phyloP scores from a whole-genome alignment of 2,888 invertebrate species.

The Marasmarcha lunaedactyla region DNA sequence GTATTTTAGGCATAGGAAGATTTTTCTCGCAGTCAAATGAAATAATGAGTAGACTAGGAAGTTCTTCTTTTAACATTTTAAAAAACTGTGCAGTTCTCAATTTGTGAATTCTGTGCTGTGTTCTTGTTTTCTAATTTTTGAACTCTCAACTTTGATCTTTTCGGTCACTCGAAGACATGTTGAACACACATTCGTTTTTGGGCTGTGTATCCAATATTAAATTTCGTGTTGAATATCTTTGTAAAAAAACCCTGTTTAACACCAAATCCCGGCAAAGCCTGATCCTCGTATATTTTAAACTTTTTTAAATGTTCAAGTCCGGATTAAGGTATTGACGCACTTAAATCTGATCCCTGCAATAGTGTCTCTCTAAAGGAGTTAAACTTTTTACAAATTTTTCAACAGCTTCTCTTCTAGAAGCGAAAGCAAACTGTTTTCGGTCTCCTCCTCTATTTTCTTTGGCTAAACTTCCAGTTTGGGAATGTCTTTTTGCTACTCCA shows the following conservation, averaged over 20 bases:
- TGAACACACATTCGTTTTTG: conserved; percentile 9
- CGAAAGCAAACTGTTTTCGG: conserved; percentile 8
- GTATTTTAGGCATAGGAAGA: conserved; percentile 6
- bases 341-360: conserved; percentile 5
- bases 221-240: conserved; percentile 9
- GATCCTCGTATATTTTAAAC: conserved; percentile 8
- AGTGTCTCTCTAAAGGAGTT: conserved; percentile 4
- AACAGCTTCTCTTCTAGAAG: conserved; percentile 7
- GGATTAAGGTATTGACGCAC: conserved; percentile 7
- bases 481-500: conserved; percentile 11
- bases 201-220: conserved; percentile 9
- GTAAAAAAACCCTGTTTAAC: conserved; percentile 9
- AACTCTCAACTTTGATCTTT: conserved; percentile 3
- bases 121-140: background rate
- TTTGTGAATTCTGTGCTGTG: conserved; percentile 8
- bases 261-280: conserved; percentile 3
- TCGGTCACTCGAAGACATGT: conserved; percentile 7
- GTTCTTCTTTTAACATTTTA: background rate
- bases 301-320: conserved; percentile 8
- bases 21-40: conserved; percentile 10
- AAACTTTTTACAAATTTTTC: conserved; percentile 8
- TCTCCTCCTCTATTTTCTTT: conserved; percentile 12
- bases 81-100: conserved; percentile 3
- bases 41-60: background rate
- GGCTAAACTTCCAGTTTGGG: conserved; percentile 9